Evolutionary conservation across 2,797 vertebrate genomes (phyloP).

Genomic region (Enteromius unitaeniatus): DNA sequence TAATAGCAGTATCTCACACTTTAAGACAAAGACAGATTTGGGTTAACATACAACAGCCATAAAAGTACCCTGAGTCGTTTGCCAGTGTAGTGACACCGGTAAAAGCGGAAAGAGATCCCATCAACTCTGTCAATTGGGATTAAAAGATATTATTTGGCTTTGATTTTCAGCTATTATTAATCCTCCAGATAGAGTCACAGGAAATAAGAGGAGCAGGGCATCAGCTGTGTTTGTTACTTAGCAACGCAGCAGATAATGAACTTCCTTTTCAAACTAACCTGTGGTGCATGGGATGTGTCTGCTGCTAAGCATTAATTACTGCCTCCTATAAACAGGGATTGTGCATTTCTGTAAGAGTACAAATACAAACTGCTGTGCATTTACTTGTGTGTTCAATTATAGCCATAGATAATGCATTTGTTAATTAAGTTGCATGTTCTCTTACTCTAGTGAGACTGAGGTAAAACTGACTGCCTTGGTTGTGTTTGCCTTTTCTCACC

Average conservation of each 20-base stretch:
- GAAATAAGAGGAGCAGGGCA: slow-evolving; percentile 13
- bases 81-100: background rate
- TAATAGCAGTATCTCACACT: background rate
- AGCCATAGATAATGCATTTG: background rate
- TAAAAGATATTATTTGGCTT: slow-evolving; percentile 26
- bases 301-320: slow-evolving; percentile 27
- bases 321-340: background rate
- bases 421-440: background rate
- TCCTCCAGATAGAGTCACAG: slow-evolving; percentile 33
- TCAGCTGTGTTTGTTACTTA: slow-evolving; percentile 54
- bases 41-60: background rate
- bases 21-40: background rate
- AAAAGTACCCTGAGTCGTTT: background rate
- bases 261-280: slow-evolving; percentile 29
- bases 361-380: background rate
- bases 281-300: slow-evolving; percentile 23
- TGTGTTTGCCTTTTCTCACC: background rate
- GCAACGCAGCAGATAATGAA: slow-evolving; percentile 50
- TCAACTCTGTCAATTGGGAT: background rate
- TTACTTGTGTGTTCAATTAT: background rate
- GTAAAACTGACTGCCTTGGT: background rate
- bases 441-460: background rate
- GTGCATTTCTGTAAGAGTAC: background rate
- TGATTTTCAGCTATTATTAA: slow-evolving; percentile 51
- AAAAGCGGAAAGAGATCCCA: background rate